These are phyloP conservation scores for Leptoclinus maculatus DNA, from an alignment of 2,797 vertebrate species.

Conservation along the genomic window DNA sequence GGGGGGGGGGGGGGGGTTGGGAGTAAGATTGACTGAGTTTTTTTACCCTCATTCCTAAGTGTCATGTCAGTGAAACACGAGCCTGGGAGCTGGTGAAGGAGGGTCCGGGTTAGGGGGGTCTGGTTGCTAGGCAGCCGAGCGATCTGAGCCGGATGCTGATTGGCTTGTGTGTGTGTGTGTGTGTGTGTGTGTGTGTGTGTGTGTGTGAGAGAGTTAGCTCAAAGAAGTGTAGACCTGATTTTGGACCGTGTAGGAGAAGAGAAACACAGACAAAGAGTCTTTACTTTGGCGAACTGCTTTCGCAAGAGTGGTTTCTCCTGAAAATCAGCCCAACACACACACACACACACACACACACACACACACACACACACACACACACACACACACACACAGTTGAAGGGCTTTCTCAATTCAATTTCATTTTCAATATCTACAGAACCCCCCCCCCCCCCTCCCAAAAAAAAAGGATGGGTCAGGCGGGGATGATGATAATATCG, in stretches of 20 bases:
- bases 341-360: background rate
- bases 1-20: background rate
- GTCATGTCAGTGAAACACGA: slow-evolving; percentile 74
- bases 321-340: background rate
- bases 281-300: background rate
- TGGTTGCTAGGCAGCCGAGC: slow-evolving; percentile 73
- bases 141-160: slow-evolving; percentile 60
- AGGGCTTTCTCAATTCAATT: slow-evolving; percentile 8
- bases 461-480: background rate
- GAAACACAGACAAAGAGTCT: background rate
- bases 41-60: slow-evolving; percentile 66
- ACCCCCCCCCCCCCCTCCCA: no score
- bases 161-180: slow-evolving; percentile 37
- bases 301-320: background rate
- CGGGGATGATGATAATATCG: background rate
- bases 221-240: slow-evolving; percentile 27
- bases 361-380: background rate
- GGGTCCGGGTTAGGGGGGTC: slow-evolving; percentile 37
- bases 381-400: background rate
- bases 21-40: slow-evolving; percentile 20
- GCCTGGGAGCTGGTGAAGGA: slow-evolving; percentile 50
- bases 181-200: background rate
- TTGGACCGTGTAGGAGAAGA: background rate
- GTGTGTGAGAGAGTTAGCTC: slow-evolving; percentile 11
- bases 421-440: slow-evolving; percentile 3